Evolutionary conservation across 2,113 vertebrate species (phyloP), one percentile per base, ranked within the genome.

Genomic region (Puntigrus tetrazona): DNA sequence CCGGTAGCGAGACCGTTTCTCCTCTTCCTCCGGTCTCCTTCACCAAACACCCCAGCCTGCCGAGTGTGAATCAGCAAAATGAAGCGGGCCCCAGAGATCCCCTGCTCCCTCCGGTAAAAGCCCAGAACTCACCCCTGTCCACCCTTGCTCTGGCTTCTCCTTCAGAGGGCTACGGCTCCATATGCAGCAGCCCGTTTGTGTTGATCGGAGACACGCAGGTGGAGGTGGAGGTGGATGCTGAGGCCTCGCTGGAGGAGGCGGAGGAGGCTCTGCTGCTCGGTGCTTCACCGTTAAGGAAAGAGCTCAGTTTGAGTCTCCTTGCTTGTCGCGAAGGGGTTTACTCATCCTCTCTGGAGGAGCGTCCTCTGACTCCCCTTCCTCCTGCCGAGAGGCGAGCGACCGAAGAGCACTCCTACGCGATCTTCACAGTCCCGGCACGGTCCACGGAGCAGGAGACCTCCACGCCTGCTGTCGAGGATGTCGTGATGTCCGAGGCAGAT

Each of bases 241-340:
- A 92, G 5, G 13, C 90, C 7, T 89, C 82, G 5, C 59, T 94
- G 57, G 94, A 95, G 11, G 93, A 93, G 72, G 94, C 89, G 0
- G 92, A 93, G 34, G 93, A 93, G 82, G 94, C 92, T 52, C 20
- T 86, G 25, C 25, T 83, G 10, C 57, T 86, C 1, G 90, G 55
- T 8, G 89, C 90, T 67, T 90, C 92, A 61, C 90, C 93, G 4
- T 85, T 93, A 27, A 90, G 91, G 84, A 94, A 91, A 86, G 90
- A 92, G 52, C 88, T 95, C 65, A 94, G 94, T 85, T 88, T 94
- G 90, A 95, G 94, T 55, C 89, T 95, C 76, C 91, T 95, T 5
- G 92, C 91, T 0, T 94, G 88, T 85, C 92, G 88, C 0, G 92
- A 95, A 27, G 94, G 93, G 0, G 82, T 88, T 1, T 81, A 90